These are phyloP conservation scores for Aegotheles bennettii DNA, from an alignment of 2,113 vertebrate species.

Conservation along the genomic window DNA sequence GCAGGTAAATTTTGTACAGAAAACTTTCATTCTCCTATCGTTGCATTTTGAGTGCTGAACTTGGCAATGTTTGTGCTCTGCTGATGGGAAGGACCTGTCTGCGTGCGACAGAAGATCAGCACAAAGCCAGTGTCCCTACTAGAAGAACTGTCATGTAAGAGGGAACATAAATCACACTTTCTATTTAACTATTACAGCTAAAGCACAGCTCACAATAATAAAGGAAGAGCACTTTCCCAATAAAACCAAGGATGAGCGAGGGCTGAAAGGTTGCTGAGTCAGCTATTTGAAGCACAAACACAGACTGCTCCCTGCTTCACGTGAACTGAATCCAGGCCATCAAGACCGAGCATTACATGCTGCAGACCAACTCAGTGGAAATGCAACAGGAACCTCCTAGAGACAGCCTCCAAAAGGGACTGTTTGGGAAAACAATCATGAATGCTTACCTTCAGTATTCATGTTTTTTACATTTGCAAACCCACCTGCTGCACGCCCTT, in stretches of 20 bases:
- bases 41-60: background rate
- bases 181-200: background rate
- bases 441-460: background rate
- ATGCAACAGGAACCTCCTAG: background rate
- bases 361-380: background rate
- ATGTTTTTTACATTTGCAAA: background rate
- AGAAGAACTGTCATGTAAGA: background rate
- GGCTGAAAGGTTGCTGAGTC: background rate
- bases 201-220: background rate
- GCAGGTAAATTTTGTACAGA: background rate
- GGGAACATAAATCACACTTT: background rate
- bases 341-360: background rate
- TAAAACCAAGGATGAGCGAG: background rate
- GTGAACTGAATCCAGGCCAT: background rate
- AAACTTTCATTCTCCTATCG: background rate
- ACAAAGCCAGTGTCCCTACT: background rate
- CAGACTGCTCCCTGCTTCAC: background rate
- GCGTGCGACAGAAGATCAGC: rapidly evolving
- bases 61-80: background rate
- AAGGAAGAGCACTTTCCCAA: background rate
- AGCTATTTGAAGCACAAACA: background rate
- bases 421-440: background rate
- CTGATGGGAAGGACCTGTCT: background rate
- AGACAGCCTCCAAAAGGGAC: background rate
- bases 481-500: background rate